phyloP scores from a whole-genome alignment of 2,888 invertebrate species.

The Shargacucullia verbasci region DNA sequence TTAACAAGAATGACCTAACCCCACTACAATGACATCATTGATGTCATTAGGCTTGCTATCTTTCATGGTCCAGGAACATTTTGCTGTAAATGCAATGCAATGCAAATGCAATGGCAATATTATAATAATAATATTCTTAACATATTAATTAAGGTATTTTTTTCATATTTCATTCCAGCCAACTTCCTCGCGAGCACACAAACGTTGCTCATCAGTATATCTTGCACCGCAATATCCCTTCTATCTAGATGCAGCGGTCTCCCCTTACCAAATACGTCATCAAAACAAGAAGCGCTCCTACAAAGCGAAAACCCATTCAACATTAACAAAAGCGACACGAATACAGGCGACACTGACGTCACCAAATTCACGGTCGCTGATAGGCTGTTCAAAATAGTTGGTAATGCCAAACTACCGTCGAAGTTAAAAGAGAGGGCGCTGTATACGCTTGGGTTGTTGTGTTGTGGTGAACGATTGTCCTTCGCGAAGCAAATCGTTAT shows the following conservation, averaged over 20 bases:
- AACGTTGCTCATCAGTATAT: conserved; percentile 90
- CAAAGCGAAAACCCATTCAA: conserved; percentile 78
- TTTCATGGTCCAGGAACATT: too few relatives aligned
- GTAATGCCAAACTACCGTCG: conserved; percentile 91
- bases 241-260: conserved; percentile 92
- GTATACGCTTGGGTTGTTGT: conserved; percentile 93
- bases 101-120: too few relatives aligned
- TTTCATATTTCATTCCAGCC: conserved; percentile 83
- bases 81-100: too few relatives aligned
- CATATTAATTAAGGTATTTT: too few relatives aligned
- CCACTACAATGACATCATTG: too few relatives aligned
- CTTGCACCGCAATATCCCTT: conserved; percentile 92
- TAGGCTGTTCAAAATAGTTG: conserved; percentile 91
- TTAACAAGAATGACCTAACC: too few relatives aligned
- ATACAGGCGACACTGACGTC: conserved; percentile 65
- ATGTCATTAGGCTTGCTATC: too few relatives aligned
- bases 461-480: conserved; percentile 94
- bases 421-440: conserved; percentile 94
- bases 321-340: conserved; percentile 63
- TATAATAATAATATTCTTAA: too few relatives aligned
- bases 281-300: conserved; percentile 76
- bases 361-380: conserved; percentile 92
- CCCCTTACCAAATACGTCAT: conserved; percentile 89
- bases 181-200: conserved; percentile 91
- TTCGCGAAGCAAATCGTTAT: conserved; percentile 92